phyloP scores from a whole-genome alignment of 35 echinoderm and acorn worm genomes.

The Apostichopus parvimensis region DNA sequence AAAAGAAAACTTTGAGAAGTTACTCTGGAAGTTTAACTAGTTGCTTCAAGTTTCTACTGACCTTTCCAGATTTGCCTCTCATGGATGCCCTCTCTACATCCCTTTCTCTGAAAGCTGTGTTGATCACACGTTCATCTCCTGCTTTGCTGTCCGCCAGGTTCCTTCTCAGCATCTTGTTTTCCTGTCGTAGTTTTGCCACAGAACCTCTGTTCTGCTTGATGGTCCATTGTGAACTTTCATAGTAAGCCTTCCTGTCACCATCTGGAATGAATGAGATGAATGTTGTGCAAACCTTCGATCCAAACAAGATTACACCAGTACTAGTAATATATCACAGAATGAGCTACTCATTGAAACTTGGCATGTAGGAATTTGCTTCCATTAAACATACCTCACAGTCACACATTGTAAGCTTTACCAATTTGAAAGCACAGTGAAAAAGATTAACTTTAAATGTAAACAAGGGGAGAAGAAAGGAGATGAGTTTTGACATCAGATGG shows the following conservation, averaged over 20 bases:
- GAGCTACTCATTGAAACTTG: too few species aligned
- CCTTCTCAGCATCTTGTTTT: constrained; percentile 88
- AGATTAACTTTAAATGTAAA: too few species aligned
- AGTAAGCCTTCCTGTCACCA: constrained; percentile 98
- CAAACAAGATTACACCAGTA: too few species aligned
- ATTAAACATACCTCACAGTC: too few species aligned
- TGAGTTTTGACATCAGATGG: too few species aligned
- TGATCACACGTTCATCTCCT: constrained; percentile 96
- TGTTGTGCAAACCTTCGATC: background rate
- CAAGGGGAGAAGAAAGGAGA: too few species aligned
- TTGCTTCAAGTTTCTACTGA: constrained; percentile 16
- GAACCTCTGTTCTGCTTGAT: constrained; percentile 89
- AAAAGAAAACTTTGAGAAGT: too few species aligned
- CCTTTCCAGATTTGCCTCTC: constrained; percentile 94
- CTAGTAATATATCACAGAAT: too few species aligned
- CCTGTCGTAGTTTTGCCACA: constrained; percentile 79
- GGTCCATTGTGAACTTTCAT: constrained; percentile 99
- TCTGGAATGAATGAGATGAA: constrained; percentile 59
- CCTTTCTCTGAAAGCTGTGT: constrained; percentile 80
- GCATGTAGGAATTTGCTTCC: too few species aligned
- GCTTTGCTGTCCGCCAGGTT: constrained; percentile 95
- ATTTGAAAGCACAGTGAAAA: too few species aligned
- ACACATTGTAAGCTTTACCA: too few species aligned
- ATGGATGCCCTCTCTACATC: constrained; percentile 90
- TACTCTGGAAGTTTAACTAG: background rate